Evolutionary conservation across 2,888 invertebrate genomes (phyloP).

Genomic region (Carabus problematicus): DNA sequence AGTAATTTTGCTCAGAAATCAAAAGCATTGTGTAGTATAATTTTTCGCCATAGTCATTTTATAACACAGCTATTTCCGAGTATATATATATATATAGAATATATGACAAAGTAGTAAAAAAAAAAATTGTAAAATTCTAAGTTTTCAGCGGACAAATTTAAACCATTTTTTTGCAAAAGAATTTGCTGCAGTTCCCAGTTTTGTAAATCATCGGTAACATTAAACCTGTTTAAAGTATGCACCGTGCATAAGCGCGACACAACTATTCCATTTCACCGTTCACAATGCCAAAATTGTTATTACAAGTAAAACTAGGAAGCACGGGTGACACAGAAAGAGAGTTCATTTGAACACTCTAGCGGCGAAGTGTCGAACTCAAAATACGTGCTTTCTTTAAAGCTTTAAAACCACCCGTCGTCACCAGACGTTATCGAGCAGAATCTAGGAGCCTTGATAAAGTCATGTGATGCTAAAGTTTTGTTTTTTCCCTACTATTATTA

Average conservation of each 20-base stretch:
- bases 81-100: background rate
- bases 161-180: background rate
- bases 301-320: constrained; percentile 17
- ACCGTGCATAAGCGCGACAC: constrained; percentile 19
- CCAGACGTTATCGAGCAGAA: too few relatives aligned
- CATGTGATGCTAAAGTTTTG: too few relatives aligned
- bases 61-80: background rate
- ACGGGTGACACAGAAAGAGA: background rate
- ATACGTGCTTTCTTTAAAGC: constrained; percentile 11
- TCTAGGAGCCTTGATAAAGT: too few relatives aligned
- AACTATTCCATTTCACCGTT: constrained; percentile 28
- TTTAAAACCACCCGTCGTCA: too few relatives aligned
- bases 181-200: background rate
- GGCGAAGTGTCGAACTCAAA: constrained; percentile 8
- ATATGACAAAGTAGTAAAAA: background rate
- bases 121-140: background rate
- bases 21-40: constrained; percentile 17
- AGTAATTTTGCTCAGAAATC: constrained; percentile 23
- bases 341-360: constrained; percentile 3
- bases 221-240: constrained; percentile 28
- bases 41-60: background rate
- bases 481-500: too few relatives aligned
- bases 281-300: constrained; percentile 32
- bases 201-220: background rate
- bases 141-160: too few relatives aligned